A percentile compares a stretch with the other conserved stretches of the same genome.
Conservation (phyloP, 2,888 invertebrate genomes). For the Artemia sinica region DNA sequence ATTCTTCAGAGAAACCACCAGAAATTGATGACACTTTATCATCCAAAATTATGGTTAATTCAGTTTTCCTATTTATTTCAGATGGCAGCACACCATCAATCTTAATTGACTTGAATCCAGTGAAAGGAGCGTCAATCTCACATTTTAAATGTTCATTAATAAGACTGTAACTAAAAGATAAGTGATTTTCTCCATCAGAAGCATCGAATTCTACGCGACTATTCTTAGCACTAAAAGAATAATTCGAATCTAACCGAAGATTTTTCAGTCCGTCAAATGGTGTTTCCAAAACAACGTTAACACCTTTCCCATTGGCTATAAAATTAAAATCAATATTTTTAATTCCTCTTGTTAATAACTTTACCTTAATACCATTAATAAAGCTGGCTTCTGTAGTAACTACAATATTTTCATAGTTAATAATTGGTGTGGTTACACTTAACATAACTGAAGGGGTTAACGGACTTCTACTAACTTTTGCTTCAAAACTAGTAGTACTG, state of each 20-base stretch:
- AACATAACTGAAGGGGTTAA: not conserved
- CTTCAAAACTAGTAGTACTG: slow-evolving; percentile 1
- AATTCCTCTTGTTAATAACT: not conserved
- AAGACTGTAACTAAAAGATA: not conserved
- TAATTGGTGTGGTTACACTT: not conserved
- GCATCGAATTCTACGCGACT: not conserved
- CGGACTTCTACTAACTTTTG: not conserved
- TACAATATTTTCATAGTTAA: not conserved
- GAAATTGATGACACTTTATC: not conserved
- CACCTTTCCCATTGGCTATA: not conserved
- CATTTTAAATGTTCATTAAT: not conserved
- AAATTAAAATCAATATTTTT: not conserved
- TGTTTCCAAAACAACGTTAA: not conserved
- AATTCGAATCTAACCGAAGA: not conserved
- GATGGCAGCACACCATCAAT: not conserved
- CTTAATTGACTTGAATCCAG: not conserved
- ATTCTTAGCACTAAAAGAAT: not conserved
- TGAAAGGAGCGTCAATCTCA: slow-evolving; percentile 8
- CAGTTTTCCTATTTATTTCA: not conserved
- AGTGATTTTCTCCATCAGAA: not conserved
- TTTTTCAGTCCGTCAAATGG: not conserved
- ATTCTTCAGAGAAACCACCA: not conserved
- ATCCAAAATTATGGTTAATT: not conserved
- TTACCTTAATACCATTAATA: not conserved
- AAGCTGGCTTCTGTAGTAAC: not conserved